Evolutionary conservation across 37 sponge, comb jelly and placozoan species (phyloP), one percentile per base, ranked within the genome.

Genomic region (Chondrilla cf. caribensis): DNA sequence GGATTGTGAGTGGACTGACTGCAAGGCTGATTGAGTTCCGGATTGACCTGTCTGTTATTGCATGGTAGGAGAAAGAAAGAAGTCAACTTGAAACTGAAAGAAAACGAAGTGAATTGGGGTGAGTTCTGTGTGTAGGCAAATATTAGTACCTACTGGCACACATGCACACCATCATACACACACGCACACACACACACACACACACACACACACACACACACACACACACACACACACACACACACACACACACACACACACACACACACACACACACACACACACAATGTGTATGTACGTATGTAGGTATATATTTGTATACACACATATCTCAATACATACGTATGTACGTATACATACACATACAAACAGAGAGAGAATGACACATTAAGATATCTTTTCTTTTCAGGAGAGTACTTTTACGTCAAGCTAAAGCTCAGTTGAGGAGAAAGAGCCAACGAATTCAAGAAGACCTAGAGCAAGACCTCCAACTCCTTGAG

Each of bases 391-490:
- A 62, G 18, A 62, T 15, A 62, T 7, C 7, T 78, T 64, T 19
- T 58, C 2, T 29, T 3, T 67, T 7, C 78, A 95, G 95, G n/a
- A 77, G 93, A 17, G 54, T 92, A 42, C 83, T 92, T 4, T 9
- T 64, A 38, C 70, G 79, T n/a, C 95, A 95, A 55, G 75, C 71
- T 43, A 92, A 87, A 73, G 95, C 95, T 26, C 95, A 95, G 83
- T 18, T 97, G 78, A 78, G 87, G 38, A 82, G 97, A 38, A 92
- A 84, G 42, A 85, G 82, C 29, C 82, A 86, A 55, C 93, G 90
- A 70, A 88, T 97, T 31, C 97, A 97, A 72, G 97, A 97, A 37
- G 82, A 89, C 54, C 81, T 97, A 93, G 95, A 92, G 58, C 47
- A 92, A 38, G 97, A 97, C 71, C 41, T 97, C 64, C 86, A 78